Base-by-base conservation (phyloP, 2,888 invertebrate genomes). In the Pharmacophagus antenor region DNA sequence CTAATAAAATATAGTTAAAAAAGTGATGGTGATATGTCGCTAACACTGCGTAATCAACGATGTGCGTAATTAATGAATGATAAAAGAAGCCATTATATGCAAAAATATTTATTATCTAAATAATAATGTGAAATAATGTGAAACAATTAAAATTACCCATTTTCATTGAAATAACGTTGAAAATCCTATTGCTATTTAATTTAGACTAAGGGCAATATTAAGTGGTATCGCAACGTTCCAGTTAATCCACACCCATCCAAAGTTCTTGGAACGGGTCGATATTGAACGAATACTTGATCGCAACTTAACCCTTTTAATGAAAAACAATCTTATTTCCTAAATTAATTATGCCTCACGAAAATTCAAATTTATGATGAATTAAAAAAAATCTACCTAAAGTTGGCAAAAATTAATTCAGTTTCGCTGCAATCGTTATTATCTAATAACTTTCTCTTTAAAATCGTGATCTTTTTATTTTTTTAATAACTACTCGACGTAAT, bases 231-330 rank as follows among this genome's bases (percentile, higher is more conserved):
- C 49, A 50, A 42, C 10, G 49, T 17, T 17, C 42, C 25, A 56
- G 27, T 42, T 56, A 56, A 56, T 18, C 15, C 56, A 23, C 41
- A 56, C 49, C 37, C 18, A 49, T 56, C 49, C 23, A 56, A 49
- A 56, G 23, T 56, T 56, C 37, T 42, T 10, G 17, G 41, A 42
- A 41, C 56, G 23, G 41, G 12, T 41, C 41, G 41, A 49, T 48
- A 41, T 48, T 20, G 49, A 49, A 12, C 25, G 18, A 22, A 17
- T 37, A 41, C 41, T 56, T 37, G 7, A 25, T 56, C 31, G 37
- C n/a, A 17, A 5, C 42, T 42, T 42, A 42, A 42, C 42, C 42
- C 42, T 42, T n/a, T 31, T 42, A 42, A 42, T 42, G n/a, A 42
- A 42, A 17, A 41, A 41, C 15, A 17, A 42, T 17, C 42, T 5